Evolutionary conservation across 2,888 invertebrate species (phyloP), one percentile per base, ranked within the genome.

Genomic region (Apamea anceps): DNA sequence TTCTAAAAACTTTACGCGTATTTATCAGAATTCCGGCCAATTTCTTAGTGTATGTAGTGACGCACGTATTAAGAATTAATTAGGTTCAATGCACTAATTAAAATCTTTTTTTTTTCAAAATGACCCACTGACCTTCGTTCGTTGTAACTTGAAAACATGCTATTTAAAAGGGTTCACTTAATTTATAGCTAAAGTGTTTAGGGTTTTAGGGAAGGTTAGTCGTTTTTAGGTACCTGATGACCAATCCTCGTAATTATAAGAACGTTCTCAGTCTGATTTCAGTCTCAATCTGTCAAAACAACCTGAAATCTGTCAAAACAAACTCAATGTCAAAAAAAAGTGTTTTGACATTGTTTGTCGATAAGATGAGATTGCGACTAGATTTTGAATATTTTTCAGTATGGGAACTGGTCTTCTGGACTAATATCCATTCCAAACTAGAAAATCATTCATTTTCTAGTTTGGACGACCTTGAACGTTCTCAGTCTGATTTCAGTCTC

Each of bases 1-100:
- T 73, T 76, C 72, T 66, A 75, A 84, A 80, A 63, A 42, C 25
- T 70, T 18, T 48, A n/a, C 21, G 28, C 10, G 28, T n/a, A 54
- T 32, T 18, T 63, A 21, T 54, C 21, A 57, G 70, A 78, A 72
- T 79, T 77, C 42, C 45, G n/a, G 25, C 28, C 37, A 76, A 73
- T 63, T 79, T 75, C 21, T 71, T 82, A 21, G 13, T 32, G 32
- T 25, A 48, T 42, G 8, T 48, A 25, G 28, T 85, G 87, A 85
- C 87, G 77, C 75, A 71, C 66, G 63, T 28, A 25, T 68, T 13
- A 21, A 51, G 42, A 70, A 73, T 83, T 66, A 70, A 79, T 67
- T 71, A 74, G 63, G 87, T 84, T 84, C 51, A 84, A 79, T 13
- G 75, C 48, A 63, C 84, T 87, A 66, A 79, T 79, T 75, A 37